A percentile compares a stretch with the other conserved stretches of the same genome.
Conservation (phyloP, 2,797 vertebrate species). For the Dallia pectoralis region DNA sequence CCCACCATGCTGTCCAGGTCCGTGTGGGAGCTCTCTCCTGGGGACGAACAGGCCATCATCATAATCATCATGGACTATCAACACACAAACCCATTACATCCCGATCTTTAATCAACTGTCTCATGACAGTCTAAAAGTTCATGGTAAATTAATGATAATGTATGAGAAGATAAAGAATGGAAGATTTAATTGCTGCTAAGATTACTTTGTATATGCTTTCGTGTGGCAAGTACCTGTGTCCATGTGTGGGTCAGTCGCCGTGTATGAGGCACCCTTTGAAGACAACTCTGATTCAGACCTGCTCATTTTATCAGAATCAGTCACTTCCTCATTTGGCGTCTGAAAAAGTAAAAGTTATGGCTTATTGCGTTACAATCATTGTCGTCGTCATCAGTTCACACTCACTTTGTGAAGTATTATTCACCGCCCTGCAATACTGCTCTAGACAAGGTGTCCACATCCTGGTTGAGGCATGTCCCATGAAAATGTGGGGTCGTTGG, state of each 20-base stretch:
- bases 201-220: neutral
- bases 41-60: constrained; percentile 5
- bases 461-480: too few species aligned
- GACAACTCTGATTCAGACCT: constrained; percentile 53
- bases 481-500: too few species aligned
- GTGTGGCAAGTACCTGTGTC: constrained; percentile 59
- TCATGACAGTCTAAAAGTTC: neutral
- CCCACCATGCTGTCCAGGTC: constrained; percentile 88
- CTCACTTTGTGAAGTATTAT: neutral
- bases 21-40: constrained; percentile 84
- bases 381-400: neutral
- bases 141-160: neutral
- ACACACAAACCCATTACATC: too few species aligned
- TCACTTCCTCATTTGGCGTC: constrained; percentile 48
- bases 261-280: constrained; percentile 49
- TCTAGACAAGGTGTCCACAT: too few species aligned
- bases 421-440: neutral
- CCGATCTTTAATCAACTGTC: neutral
- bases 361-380: constrained; percentile 41
- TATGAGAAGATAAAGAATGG: neutral
- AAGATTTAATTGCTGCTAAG: neutral
- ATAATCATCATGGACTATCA: too few species aligned
- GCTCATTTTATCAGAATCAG: constrained; percentile 34
- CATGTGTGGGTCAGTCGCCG: constrained; percentile 62
- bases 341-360: constrained; percentile 6